A percentile compares a stretch with the other conserved stretches of the same genome.
These are phyloP conservation scores for Crenichthys baileyi DNA, from an alignment of 2,797 vertebrate species.

Conservation along the genomic window DNA sequence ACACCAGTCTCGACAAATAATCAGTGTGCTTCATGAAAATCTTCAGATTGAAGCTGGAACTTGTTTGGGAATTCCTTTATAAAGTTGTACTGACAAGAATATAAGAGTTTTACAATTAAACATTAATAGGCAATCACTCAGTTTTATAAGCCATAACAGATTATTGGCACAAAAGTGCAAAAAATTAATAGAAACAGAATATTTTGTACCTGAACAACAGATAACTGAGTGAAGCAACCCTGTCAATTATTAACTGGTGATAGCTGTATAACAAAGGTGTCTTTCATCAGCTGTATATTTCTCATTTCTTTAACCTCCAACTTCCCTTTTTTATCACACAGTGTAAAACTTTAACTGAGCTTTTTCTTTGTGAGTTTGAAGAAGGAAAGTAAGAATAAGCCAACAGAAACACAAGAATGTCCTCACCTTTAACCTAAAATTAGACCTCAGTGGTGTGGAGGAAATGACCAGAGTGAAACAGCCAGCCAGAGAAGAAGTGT, in stretches of 20 bases:
- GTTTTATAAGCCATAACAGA: background rate
- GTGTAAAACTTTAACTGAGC: background rate
- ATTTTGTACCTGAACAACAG: background rate
- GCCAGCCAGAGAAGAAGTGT: background rate
- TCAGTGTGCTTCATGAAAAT: too few relatives aligned
- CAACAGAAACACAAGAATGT: background rate
- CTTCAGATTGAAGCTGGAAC: background rate
- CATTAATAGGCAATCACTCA: background rate
- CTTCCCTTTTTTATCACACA: constrained; percentile 33
- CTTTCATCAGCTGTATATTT: constrained; percentile 33
- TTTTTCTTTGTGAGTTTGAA: background rate
- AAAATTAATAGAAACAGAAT: background rate
- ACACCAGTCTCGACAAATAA: background rate
- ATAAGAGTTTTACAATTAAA: too few relatives aligned
- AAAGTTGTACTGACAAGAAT: background rate
- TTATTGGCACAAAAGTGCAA: background rate
- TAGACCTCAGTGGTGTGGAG: background rate
- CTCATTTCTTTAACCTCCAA: constrained; percentile 18
- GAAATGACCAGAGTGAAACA: constrained; percentile 19
- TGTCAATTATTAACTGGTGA: constrained; percentile 54
- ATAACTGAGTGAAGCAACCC: background rate
- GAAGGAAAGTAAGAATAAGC: constrained; percentile 7
- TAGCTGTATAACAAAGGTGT: constrained; percentile 23
- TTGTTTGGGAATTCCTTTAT: background rate
- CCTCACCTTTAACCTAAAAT: background rate